A percentile compares a stretch with the other conserved stretches of the same genome.
Evolutionary conservation across 2,888 invertebrate genomes (phyloP).

Genomic region (Palloptera scutellata): DNA sequence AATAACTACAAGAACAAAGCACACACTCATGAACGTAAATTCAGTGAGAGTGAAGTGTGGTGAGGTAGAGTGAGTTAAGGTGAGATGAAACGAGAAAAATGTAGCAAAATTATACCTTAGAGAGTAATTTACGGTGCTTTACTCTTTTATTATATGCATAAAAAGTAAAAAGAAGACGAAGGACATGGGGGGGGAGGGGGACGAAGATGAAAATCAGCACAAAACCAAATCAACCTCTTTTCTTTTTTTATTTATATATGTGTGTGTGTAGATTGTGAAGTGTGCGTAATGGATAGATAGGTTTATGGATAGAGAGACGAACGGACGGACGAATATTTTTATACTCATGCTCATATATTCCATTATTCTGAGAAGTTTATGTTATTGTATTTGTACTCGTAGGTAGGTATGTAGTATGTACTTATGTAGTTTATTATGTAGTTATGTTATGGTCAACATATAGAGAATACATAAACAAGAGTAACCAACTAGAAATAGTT

Average conservation of each 20-base stretch:
- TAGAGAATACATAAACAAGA: too few relatives aligned
- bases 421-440: too few relatives aligned
- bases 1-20: neutral
- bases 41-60: neutral
- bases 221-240: too few relatives aligned
- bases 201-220: too few relatives aligned
- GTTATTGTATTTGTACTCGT: constrained; percentile 1
- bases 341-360: constrained; percentile 10
- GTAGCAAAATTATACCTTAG: constrained; percentile 39
- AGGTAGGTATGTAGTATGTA: too few relatives aligned
- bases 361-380: neutral
- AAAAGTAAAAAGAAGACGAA: neutral
- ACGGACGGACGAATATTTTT: neutral
- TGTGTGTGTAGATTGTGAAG: too few relatives aligned
- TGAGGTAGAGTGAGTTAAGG: neutral
- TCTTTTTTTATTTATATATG: too few relatives aligned
- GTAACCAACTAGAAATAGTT: too few relatives aligned
- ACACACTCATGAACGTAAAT: neutral
- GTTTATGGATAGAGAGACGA: neutral
- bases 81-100: constrained; percentile 7
- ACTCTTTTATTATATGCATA: constrained; percentile 26
- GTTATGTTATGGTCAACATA: constrained; percentile 1
- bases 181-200: too few relatives aligned
- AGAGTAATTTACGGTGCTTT: constrained; percentile 40
- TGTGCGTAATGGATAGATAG: too few relatives aligned